phyloP scores from a whole-genome alignment of 2,888 invertebrate genomes.

The Linnaemya vulpina region DNA sequence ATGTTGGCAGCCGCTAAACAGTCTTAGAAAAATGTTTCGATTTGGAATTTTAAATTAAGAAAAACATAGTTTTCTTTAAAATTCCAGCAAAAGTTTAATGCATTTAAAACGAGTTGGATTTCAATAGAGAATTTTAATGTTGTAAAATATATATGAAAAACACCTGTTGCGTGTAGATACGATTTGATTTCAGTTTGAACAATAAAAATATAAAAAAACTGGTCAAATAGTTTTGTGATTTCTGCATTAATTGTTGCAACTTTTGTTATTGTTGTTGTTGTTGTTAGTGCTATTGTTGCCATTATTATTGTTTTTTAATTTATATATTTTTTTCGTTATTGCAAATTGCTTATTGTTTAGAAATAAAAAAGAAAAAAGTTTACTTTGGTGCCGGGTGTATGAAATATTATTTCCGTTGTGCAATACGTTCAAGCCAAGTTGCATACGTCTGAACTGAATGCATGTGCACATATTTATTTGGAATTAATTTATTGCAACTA shows the following conservation, averaged over 20 bases:
- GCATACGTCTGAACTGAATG: constrained; percentile 9
- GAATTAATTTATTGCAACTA: constrained; percentile 42
- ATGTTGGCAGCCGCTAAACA: background rate
- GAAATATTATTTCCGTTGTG: constrained; percentile 72
- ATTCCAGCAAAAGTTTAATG: constrained; percentile 47
- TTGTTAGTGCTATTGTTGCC: background rate
- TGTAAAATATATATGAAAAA: constrained; percentile 59
- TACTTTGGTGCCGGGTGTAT: constrained; percentile 46
- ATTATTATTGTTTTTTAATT: constrained; percentile 25
- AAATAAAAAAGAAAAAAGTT: background rate
- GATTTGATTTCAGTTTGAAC: constrained; percentile 19
- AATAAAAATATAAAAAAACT: constrained; percentile 56
- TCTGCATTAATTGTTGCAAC: constrained; percentile 70
- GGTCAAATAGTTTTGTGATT: constrained; percentile 72
- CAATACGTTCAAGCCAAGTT: constrained; percentile 50
- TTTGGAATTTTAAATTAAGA: constrained; percentile 46
- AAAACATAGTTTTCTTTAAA: constrained; percentile 45
- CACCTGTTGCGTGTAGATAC: constrained; percentile 60
- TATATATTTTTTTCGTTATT: constrained; percentile 23
- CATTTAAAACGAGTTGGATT: constrained; percentile 40
- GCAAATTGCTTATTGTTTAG: constrained; percentile 45
- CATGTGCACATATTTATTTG: constrained; percentile 41
- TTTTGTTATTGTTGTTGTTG: constrained; percentile 22
- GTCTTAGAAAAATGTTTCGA: constrained; percentile 37
- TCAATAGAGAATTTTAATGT: constrained; percentile 50